These are phyloP conservation scores for Gerris buenoi DNA, from an alignment of 1,140 invertebrate species.

Conservation along the genomic window DNA sequence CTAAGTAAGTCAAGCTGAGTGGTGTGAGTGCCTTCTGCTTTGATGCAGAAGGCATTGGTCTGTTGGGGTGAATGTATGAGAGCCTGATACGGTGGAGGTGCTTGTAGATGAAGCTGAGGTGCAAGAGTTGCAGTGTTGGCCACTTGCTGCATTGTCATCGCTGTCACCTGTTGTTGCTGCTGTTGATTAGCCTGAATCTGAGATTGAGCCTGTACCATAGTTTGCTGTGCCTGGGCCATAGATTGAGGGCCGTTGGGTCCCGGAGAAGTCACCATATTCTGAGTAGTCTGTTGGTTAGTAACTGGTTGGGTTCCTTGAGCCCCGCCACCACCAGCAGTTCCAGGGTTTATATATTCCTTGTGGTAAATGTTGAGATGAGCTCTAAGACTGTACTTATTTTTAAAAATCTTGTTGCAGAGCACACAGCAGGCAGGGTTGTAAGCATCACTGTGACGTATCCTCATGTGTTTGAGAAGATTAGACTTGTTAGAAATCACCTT, in stretches of 20 bases:
- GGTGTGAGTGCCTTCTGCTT: neutral
- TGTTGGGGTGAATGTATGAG: neutral
- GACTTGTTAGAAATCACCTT: conserved; percentile 33
- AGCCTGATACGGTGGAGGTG: neutral
- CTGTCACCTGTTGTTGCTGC: neutral
- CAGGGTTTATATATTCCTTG: conserved; percentile 18
- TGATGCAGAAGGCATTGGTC: neutral
- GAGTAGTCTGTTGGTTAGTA: neutral
- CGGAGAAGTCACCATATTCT: neutral
- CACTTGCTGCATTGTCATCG: neutral
- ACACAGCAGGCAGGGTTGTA: conserved; percentile 35
- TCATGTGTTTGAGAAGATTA: conserved; percentile 32
- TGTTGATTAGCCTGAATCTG: too few relatives aligned
- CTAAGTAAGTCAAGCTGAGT: neutral
- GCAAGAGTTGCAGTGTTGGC: neutral
- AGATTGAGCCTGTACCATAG: too few relatives aligned
- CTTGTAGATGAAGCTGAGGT: neutral
- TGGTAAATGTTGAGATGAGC: conserved; percentile 31
- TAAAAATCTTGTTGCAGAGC: conserved; percentile 49
- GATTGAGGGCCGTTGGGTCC: too few relatives aligned
- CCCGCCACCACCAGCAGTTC: neutral
- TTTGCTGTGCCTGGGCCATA: too few relatives aligned
- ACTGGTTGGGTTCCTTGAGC: neutral
- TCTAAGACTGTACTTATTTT: conserved; percentile 53
- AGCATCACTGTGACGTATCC: conserved; percentile 28